Conservation (phyloP, 2,888 invertebrate species). For the Drosophila kanekoi region DNA sequence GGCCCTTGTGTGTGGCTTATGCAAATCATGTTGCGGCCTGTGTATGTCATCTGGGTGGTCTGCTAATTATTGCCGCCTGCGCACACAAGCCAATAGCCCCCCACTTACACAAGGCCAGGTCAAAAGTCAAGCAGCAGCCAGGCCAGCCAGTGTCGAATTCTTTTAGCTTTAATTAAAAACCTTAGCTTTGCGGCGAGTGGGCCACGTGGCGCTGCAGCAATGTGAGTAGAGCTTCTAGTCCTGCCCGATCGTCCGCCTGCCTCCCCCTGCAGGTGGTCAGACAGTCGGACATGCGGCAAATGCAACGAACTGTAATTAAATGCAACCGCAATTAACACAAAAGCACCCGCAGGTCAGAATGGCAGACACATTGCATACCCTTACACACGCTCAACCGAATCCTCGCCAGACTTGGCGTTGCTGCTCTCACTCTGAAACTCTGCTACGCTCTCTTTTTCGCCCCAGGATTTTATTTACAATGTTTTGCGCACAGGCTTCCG, state of each 20-base stretch:
- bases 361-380: slow-evolving; percentile 57
- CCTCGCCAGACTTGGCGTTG: slow-evolving; percentile 9
- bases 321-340: slow-evolving; percentile 81
- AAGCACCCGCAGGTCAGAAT: slow-evolving; percentile 73
- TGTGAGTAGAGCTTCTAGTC: slow-evolving; percentile 13
- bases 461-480: slow-evolving; percentile 70
- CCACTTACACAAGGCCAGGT: slow-evolving; percentile 1
- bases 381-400: slow-evolving; percentile 5
- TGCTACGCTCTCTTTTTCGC: slow-evolving; percentile 34
- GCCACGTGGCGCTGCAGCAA: background rate
- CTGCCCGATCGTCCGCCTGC: background rate
- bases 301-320: slow-evolving; percentile 79
- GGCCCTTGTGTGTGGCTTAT: slow-evolving; percentile 49
- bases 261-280: slow-evolving; percentile 11
- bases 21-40: slow-evolving; percentile 46
- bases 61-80: slow-evolving; percentile 50
- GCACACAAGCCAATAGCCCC: slow-evolving; percentile 24
- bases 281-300: slow-evolving; percentile 43
- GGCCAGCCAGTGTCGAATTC: slow-evolving; percentile 40
- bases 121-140: slow-evolving; percentile 28
- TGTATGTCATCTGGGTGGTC: slow-evolving; percentile 30
- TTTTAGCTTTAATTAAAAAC: slow-evolving; percentile 76
- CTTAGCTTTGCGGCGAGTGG: slow-evolving; percentile 36
- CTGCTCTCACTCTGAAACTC: background rate
- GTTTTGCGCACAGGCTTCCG: slow-evolving; percentile 62